Base-by-base conservation (phyloP, 2,888 invertebrate genomes). In the Pseudococcus longispinus region DNA sequence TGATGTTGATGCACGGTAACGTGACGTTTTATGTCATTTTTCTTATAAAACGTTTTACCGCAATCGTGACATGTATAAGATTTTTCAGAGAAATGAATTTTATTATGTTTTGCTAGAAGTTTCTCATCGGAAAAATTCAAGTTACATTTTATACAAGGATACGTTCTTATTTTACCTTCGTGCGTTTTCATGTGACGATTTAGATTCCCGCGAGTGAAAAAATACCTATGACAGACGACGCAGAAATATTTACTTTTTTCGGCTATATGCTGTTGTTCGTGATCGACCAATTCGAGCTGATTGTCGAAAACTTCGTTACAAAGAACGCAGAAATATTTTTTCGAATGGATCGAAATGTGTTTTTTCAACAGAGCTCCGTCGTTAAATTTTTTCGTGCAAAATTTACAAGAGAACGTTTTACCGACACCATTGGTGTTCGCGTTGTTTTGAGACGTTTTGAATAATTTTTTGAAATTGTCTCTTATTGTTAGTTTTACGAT, bases 261-360 rank as follows among this genome's bases (percentile, higher is more conserved):
- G 2, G 70, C 70, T 1, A 80, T n/a, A 80, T 80, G 77, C 9
- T n/a, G 13, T 20, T 29, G 77, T 13, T 80, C 77, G 29, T 80
- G 77, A 11, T 37, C 2, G 1, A 80, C 32, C 20, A 80, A 80
- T 42, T 80, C 20, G 1, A 13, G 20, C 23, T 80, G 77, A 8
- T 23, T 42, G 5, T 42, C 77, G 20, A 80, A 80, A 80, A 80
- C 20, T 42, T 37, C 29, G 13, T 42, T 26, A 11, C 77, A 80
- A 20, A 42, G 3, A 20, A 80, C 77, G 42, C 77, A 80, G 42
- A 80, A 80, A 42, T 80, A 80, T 42, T 80, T 80, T 37, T 42
- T 42, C 13, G 42, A 18, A 11, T 80, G 77, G 26, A 42, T n/a
- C 11, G 2, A 18, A 42, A 9, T 15, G 29, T 80, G 77, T 23